Conservation (phyloP, 1,140 invertebrate genomes). For the Euschistus heros region DNA sequence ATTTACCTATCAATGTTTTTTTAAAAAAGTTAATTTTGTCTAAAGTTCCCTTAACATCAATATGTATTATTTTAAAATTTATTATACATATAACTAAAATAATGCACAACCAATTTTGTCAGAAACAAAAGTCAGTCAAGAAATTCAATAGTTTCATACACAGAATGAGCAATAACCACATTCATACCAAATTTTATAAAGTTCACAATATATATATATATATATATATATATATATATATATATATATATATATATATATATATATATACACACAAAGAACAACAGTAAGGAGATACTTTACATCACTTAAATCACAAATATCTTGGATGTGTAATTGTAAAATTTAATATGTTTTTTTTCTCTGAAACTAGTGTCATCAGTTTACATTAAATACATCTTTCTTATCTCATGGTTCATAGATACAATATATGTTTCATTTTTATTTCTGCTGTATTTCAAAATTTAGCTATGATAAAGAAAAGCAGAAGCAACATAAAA, state of each 20-base stretch:
- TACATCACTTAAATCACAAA: not conserved
- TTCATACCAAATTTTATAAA: constrained; percentile 1
- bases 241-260: constrained; percentile 3
- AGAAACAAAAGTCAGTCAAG: constrained; percentile 2
- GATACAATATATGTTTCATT: too few relatives aligned
- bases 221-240: constrained; percentile 1
- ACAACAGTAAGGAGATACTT: constrained; percentile 6
- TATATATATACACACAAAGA: not conserved
- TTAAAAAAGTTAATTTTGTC: not conserved
- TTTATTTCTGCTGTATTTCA: too few relatives aligned
- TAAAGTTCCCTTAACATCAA: too few relatives aligned
- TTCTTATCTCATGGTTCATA: too few relatives aligned
- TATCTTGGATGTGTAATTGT: not conserved
- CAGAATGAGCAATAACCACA: constrained; percentile 12
- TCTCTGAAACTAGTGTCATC: too few relatives aligned
- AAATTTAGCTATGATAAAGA: too few relatives aligned
- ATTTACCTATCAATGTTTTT: not conserved
- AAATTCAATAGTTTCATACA: constrained; percentile 3
- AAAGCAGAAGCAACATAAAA: too few relatives aligned
- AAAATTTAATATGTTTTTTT: not conserved
- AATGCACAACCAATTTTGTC: constrained; percentile 8
- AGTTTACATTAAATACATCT: too few relatives aligned
- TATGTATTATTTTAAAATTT: not conserved
- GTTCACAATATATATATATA: not conserved
- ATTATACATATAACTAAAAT: not conserved